phyloP scores from a whole-genome alignment of 2,113 vertebrate species.

The Stegastes partitus region DNA sequence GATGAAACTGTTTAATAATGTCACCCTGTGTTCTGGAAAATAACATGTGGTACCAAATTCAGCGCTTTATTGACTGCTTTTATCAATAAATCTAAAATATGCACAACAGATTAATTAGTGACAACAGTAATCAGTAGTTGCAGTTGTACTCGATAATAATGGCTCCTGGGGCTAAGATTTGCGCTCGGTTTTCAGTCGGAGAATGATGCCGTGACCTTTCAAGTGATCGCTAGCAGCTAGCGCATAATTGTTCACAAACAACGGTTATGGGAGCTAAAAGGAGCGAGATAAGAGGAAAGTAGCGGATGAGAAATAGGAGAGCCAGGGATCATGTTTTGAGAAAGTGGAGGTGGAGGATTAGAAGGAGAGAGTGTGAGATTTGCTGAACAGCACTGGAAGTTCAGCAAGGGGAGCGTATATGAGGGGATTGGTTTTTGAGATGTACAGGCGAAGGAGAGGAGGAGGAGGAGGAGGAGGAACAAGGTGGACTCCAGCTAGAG shows the following conservation, averaged over 20 bases:
- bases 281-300: conserved; percentile 34
- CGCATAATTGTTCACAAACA: conserved; percentile 48
- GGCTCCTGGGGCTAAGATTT: background rate
- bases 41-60: background rate
- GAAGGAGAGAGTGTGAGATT: conserved; percentile 59
- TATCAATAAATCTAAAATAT: conserved; percentile 7
- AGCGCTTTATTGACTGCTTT: background rate
- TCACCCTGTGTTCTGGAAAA: background rate
- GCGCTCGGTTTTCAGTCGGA: conserved; percentile 6
- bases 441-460: conserved; percentile 8
- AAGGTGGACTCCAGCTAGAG: conserved; percentile 47
- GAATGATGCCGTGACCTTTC: conserved; percentile 61
- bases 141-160: background rate
- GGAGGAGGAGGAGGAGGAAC: conserved; percentile 26
- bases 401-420: conserved; percentile 47
- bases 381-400: conserved; percentile 65
- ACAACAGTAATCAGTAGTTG: conserved; percentile 10
- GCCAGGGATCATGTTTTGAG: conserved; percentile 57
- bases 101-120: conserved; percentile 5
- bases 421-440: conserved; percentile 55
- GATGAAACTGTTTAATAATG: background rate
- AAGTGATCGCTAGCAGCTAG: conserved; percentile 36
- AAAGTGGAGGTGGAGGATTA: conserved; percentile 68
- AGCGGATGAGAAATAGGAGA: conserved; percentile 48
- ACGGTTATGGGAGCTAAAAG: conserved; percentile 45